Base-by-base conservation (phyloP, 2,113 vertebrate genomes). In the Caranx melampygus region DNA sequence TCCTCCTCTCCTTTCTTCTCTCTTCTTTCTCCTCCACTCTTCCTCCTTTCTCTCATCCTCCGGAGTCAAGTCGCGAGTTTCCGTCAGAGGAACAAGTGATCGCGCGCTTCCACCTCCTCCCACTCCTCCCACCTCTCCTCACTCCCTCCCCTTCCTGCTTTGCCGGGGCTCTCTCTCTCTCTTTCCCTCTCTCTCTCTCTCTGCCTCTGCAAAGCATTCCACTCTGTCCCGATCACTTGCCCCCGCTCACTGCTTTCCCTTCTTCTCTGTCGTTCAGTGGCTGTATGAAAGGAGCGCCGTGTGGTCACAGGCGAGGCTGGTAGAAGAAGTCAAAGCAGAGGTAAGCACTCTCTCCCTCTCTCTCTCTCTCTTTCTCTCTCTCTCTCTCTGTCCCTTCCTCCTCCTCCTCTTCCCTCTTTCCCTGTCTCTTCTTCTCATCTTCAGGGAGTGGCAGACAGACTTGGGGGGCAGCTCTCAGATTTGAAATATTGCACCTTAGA, bases 281-380 rank as follows among this genome's bases (percentile, higher is more conserved):
- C 92, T 99, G 94, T 92, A 88, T 92, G 95, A 95, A 85, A 94
- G 94, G 87, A 92, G 91, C 42, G 88, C 91, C 85, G 93, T 94
- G 69, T 95, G 96, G 96, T 92, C 94, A 75, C 92, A 93, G 81
- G 90, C 94, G 64, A 93, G 81, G 58, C 95, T 96, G 65, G 96
- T 93, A 87, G 91, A 82, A 92, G 95, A 95, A 96, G 97, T 98
- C 93, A 94, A 91, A 89, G 86, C 88, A 71, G 97, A 99, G 97
- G 97, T 97, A 96, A 97, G 95, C 77, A 57, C 70, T 44, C 82
- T 47, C 49, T 76, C 65, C 66, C 52, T 79, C 70, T 54, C 26
- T 75, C 55, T 81, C 55, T 45, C 40, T 59, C 52, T 71, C 59
- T 78, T 37, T 79, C 34, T 77, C 44, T 68, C 26, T 59, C 59